Evolutionary conservation across 1,140 invertebrate species (phyloP).

Genomic region (Cyphomyrmex costatus): DNA sequence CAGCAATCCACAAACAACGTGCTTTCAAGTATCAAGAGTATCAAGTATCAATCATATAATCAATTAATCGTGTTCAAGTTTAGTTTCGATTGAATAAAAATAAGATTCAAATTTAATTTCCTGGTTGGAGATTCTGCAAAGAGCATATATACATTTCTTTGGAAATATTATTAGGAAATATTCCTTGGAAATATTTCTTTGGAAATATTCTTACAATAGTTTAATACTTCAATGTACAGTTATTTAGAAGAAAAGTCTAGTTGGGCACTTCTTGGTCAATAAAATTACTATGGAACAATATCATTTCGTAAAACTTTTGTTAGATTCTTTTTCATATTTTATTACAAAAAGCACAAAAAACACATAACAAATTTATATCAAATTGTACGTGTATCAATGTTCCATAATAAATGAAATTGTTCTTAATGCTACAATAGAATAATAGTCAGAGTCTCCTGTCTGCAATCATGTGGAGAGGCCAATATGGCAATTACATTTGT

Average conservation of each 20-base stretch:
- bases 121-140: background rate
- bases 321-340: background rate
- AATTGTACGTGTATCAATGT: constrained; percentile 47
- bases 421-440: constrained; percentile 72
- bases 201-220: constrained; percentile 6
- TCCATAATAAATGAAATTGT: constrained; percentile 70
- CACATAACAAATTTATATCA: background rate
- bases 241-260: constrained; percentile 62
- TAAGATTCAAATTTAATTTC: constrained; percentile 31
- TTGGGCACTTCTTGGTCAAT: constrained; percentile 86
- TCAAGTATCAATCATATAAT: too few species aligned
- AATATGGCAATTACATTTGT: constrained; percentile 65
- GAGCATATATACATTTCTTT: constrained; percentile 1
- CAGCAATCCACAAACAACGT: constrained; percentile 3
- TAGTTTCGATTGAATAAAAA: constrained; percentile 9
- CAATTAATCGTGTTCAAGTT: background rate
- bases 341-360: background rate
- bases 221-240: constrained; percentile 19
- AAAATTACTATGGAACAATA: constrained; percentile 77
- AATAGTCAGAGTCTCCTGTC: constrained; percentile 81
- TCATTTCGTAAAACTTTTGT: background rate
- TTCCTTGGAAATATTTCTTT: background rate
- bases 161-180: background rate
- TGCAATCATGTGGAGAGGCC: constrained; percentile 85
- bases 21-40: background rate